These are phyloP conservation scores for Chaetogeoica ovagalla DNA, from an alignment of 2,888 invertebrate species.

Conservation along the genomic window DNA sequence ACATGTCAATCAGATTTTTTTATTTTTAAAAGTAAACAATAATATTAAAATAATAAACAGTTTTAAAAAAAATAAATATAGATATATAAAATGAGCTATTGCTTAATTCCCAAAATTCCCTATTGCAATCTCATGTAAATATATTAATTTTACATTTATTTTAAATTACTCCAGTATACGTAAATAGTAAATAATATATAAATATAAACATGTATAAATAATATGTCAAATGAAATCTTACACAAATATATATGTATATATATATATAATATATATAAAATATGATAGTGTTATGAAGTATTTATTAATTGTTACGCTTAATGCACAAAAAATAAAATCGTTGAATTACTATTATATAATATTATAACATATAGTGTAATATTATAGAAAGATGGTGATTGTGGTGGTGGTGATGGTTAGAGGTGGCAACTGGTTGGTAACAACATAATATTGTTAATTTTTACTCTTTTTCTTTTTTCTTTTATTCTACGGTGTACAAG, in stretches of 20 bases:
- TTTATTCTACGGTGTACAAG: constrained; percentile 45
- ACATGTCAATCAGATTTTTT: constrained; percentile 14
- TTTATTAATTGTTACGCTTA: constrained; percentile 10
- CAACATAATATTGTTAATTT: neutral
- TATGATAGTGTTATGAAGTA: constrained; percentile 35
- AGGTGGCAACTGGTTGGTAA: neutral
- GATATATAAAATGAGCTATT: constrained; percentile 24
- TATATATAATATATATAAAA: neutral
- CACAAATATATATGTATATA: neutral
- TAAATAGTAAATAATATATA: constrained; percentile 2
- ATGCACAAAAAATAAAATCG: neutral
- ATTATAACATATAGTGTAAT: neutral
- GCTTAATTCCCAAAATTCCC: constrained; percentile 33
- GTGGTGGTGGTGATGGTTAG: neutral
- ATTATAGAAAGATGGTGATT: no score
- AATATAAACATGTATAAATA: neutral
- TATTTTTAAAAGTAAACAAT: constrained; percentile 36
- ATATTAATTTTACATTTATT: constrained; percentile 15
- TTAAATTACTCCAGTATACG: constrained; percentile 9
- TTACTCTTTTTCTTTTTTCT: neutral
- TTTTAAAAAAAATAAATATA: constrained; percentile 34
- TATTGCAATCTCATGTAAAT: constrained; percentile 24
- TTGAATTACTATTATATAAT: neutral
- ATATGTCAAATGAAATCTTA: constrained; percentile 11
- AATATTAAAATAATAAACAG: constrained; percentile 49